Evolutionary conservation across 2,888 invertebrate species (phyloP).

Genomic region (Branchellion lobata): DNA sequence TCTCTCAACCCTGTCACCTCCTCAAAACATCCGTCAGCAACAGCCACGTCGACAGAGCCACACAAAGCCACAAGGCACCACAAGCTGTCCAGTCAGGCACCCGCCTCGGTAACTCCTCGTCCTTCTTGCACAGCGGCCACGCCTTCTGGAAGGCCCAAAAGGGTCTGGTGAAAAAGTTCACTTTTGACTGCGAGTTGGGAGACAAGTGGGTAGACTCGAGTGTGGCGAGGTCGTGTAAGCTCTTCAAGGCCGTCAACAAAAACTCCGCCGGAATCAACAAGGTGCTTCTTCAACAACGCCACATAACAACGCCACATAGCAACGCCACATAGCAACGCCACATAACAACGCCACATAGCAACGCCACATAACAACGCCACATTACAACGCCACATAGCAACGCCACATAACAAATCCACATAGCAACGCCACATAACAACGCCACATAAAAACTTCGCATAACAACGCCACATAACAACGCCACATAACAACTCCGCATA

Average conservation of each 20-base stretch:
- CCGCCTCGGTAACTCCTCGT: background rate
- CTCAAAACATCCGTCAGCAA: background rate
- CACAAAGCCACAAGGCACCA: background rate
- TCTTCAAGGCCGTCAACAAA: slow-evolving; percentile 29
- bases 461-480: too few species aligned
- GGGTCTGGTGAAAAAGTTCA: slow-evolving; percentile 8
- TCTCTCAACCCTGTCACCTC: background rate
- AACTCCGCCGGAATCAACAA: slow-evolving; percentile 27
- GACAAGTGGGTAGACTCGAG: slow-evolving; percentile 56
- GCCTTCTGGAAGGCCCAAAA: slow-evolving; percentile 37
- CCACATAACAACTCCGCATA: too few species aligned
- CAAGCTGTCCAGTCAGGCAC: background rate
- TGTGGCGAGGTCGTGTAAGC: slow-evolving; percentile 9
- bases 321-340: too few species aligned
- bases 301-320: background rate
- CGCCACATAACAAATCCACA: too few species aligned
- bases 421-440: too few species aligned
- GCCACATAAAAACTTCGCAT: too few species aligned
- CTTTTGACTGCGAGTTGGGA: slow-evolving; percentile 56
- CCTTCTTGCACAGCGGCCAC: slow-evolving; percentile 24
- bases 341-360: too few species aligned
- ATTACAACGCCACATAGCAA: too few species aligned
- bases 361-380: too few species aligned
- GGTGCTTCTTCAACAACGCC: background rate
- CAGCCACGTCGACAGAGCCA: background rate